A percentile compares a stretch with the other conserved stretches of the same genome.
phyloP scores from a whole-genome alignment of 2,113 vertebrate genomes.

The Australoheros scitulus region DNA sequence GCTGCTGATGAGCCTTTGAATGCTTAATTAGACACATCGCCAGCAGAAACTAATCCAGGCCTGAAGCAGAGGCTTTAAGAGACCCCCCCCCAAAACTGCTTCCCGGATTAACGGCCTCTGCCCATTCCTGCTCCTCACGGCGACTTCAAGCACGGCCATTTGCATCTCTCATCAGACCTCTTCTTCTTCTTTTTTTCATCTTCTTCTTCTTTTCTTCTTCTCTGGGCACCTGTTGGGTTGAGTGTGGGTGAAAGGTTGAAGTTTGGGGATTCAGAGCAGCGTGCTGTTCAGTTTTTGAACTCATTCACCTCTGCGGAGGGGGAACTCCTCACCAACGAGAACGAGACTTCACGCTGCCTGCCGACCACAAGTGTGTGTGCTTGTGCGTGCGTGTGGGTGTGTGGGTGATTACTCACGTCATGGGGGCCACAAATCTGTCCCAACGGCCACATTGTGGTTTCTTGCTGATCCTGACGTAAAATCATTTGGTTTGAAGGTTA shows the following conservation, averaged over 20 bases:
- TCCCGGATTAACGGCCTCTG: neutral
- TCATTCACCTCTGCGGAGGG: conserved; percentile 19
- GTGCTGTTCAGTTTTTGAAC: conserved; percentile 12
- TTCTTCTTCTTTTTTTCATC: too few species aligned
- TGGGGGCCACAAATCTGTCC: neutral
- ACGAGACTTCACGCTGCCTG: neutral
- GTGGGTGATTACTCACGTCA: neutral
- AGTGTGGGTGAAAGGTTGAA: conserved; percentile 15
- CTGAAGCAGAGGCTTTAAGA: neutral
- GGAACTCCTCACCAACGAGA: neutral
- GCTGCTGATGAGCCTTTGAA: neutral
- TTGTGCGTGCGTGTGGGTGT: neutral
- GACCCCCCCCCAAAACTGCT: neutral
- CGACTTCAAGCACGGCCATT: neutral
- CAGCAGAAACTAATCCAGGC: neutral
- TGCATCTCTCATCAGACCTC: neutral
- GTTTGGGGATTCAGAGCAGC: neutral
- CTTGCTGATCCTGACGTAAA: neutral
- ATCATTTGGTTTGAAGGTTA: neutral
- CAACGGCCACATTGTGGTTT: neutral
- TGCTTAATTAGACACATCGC: neutral
- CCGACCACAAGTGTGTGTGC: neutral
- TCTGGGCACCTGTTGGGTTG: neutral
- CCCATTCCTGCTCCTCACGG: neutral
- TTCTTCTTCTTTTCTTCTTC: neutral